These are phyloP conservation scores for Rhizomys pruinosus DNA, from an alignment of 2,113 vertebrate genomes.

Conservation along the genomic window DNA sequence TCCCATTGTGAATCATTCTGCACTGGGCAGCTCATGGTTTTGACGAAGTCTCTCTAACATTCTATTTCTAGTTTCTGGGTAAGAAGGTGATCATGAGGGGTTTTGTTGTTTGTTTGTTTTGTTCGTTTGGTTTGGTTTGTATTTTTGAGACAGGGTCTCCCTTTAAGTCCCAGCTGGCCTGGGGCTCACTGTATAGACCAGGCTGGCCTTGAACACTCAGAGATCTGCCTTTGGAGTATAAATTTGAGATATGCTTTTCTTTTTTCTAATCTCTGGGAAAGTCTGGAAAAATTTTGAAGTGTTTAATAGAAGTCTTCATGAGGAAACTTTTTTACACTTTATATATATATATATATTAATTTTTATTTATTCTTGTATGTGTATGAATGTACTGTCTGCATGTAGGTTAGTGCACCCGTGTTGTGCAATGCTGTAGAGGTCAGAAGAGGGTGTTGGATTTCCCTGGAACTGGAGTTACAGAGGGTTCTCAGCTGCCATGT, in stretches of 20 bases:
- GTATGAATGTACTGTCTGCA: neutral
- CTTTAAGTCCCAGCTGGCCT: neutral
- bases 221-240: neutral
- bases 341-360: neutral
- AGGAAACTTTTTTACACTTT: neutral
- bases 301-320: neutral
- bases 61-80: too few species aligned
- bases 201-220: neutral
- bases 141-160: neutral
- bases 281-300: neutral
- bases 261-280: neutral
- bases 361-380: neutral
- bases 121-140: neutral
- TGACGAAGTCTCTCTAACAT: too few species aligned
- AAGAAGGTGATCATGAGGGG: too few species aligned
- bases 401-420: too few species aligned
- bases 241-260: neutral
- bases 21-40: too few species aligned
- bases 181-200: too few species aligned
- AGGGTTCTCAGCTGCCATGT: neutral
- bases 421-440: neutral
- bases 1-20: too few species aligned
- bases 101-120: neutral
- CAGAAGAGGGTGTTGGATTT: neutral
- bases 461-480: too few species aligned